Percentiles rank a stretch among this genome's conserved stretches.
Conservation (phyloP, 1,140 invertebrate species). For the Lasioglossum baleicum region DNA sequence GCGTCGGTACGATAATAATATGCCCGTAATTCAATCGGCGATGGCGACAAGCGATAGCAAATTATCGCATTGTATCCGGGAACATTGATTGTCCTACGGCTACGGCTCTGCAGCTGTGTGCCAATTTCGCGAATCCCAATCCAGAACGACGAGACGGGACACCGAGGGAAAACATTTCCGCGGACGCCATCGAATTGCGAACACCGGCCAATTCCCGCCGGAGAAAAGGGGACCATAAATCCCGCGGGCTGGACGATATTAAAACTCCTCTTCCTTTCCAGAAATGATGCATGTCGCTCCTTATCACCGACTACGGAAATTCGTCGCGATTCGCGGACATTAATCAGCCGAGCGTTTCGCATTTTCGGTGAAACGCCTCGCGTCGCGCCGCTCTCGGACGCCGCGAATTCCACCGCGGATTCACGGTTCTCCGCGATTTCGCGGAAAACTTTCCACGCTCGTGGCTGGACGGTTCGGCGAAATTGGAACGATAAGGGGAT, state of each 20-base stretch:
- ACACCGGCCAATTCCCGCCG: slow-evolving; percentile 32
- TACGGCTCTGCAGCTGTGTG: slow-evolving; percentile 27
- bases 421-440: no score
- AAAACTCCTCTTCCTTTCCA: slow-evolving; percentile 48
- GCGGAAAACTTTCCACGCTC: no score
- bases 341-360: no score
- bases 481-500: no score
- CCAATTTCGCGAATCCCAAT: slow-evolving; percentile 39
- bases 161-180: no score
- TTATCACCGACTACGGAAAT: no score
- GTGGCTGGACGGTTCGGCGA: no score
- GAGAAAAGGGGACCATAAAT: slow-evolving; percentile 51
- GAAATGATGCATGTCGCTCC: slow-evolving; percentile 51
- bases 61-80: slow-evolving; percentile 54
- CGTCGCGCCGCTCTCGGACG: no score
- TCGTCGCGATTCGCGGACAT: no score
- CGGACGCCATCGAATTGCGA: slow-evolving; percentile 23
- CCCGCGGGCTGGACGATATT: slow-evolving; percentile 47
- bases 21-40: slow-evolving; percentile 54
- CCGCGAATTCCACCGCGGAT: no score
- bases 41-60: slow-evolving; percentile 43
- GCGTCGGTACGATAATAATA: slow-evolving; percentile 33
- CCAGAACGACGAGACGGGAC: background rate
- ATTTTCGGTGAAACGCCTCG: no score
- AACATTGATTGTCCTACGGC: slow-evolving; percentile 49